phyloP scores from a whole-genome alignment of 2,797 vertebrate genomes.

The Telmatherina bonti region DNA sequence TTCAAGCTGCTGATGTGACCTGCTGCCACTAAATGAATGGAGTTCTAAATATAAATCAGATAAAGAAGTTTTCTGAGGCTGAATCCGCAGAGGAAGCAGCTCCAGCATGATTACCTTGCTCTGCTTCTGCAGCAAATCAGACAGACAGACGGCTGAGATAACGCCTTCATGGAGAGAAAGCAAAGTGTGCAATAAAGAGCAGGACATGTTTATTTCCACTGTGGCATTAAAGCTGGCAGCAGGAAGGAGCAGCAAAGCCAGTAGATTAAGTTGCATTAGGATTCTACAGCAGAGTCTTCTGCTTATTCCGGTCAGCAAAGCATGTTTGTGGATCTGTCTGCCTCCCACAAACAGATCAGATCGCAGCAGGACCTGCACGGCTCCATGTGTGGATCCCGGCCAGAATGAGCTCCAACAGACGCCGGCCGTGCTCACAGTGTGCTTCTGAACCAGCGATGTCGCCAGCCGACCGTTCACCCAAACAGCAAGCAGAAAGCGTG shows the following conservation, averaged over 20 bases:
- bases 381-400: slow-evolving; percentile 51
- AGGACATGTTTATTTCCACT: slow-evolving; percentile 26
- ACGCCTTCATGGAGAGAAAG: slow-evolving; percentile 31
- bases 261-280: slow-evolving; percentile 37
- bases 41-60: slow-evolving; percentile 54
- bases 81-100: slow-evolving; percentile 31
- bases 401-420: slow-evolving; percentile 49
- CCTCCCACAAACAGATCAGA: slow-evolving; percentile 66
- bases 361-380: slow-evolving; percentile 59
- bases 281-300: slow-evolving; percentile 27
- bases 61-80: slow-evolving; percentile 37
- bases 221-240: slow-evolving; percentile 26
- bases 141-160: slow-evolving; percentile 24
- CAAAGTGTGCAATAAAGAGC: slow-evolving; percentile 41
- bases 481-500: no score
- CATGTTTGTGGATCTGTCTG: slow-evolving; percentile 65
- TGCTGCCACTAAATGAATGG: slow-evolving; percentile 20
- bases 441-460: no score
- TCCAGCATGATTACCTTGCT: slow-evolving; percentile 40
- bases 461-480: no score
- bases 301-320: slow-evolving; percentile 64
- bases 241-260: slow-evolving; percentile 25
- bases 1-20: slow-evolving; percentile 25
- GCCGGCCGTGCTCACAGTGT: no score
- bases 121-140: slow-evolving; percentile 27